Evolutionary conservation across 2,113 vertebrate genomes (phyloP).

Genomic region (Thamnophis sirtalis): DNA sequence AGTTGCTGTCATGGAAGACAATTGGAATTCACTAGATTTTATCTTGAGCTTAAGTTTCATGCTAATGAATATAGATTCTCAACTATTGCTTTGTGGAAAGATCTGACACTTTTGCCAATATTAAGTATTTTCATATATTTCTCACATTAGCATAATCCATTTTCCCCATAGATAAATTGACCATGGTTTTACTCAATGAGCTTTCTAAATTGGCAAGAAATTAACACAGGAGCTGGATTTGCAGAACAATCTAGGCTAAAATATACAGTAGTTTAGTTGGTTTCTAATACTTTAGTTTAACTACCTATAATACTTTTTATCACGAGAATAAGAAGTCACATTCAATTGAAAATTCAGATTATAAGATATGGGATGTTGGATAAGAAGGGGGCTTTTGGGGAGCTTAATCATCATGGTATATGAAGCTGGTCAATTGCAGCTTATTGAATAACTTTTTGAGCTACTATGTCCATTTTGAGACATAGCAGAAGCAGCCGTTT

Average conservation of each 20-base stretch:
- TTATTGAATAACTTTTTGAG: not conserved
- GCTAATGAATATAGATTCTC: not conserved
- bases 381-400: not conserved
- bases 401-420: not conserved
- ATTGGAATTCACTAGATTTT: not conserved
- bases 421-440: not conserved
- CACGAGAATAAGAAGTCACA: not conserved
- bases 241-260: not conserved
- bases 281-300: not conserved
- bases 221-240: not conserved
- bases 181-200: not conserved
- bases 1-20: not conserved
- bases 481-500: not conserved
- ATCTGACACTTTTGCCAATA: not conserved
- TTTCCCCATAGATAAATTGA: not conserved
- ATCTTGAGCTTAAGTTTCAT: not conserved
- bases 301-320: not conserved
- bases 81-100: not conserved
- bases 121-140: not conserved
- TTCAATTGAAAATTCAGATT: not conserved
- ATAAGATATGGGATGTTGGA: not conserved
- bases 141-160: not conserved
- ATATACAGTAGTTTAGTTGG: not conserved
- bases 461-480: not conserved
- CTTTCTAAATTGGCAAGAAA: not conserved